phyloP scores from a whole-genome alignment of 2,113 vertebrate genomes.

The Saguinus midas region DNA sequence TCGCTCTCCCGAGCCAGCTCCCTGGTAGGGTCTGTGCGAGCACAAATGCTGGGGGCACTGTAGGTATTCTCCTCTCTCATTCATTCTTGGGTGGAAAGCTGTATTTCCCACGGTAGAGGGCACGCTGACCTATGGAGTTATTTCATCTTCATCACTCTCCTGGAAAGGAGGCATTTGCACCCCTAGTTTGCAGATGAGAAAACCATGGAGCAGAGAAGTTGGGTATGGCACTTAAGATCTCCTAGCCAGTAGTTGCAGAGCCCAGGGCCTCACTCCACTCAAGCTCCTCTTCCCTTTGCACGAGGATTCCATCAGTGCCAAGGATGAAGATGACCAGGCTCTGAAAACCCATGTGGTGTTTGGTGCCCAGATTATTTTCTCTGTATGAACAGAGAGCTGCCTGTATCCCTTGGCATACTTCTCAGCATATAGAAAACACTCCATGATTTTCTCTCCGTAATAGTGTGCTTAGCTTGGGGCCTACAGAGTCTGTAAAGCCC shows the following conservation, averaged over 20 bases:
- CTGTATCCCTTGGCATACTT: background rate
- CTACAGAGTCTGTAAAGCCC: background rate
- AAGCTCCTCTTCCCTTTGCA: background rate
- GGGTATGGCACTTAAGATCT: background rate
- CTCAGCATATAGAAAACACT: background rate
- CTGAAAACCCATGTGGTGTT: background rate
- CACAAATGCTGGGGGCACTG: constrained; percentile 71
- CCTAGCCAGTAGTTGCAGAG: background rate
- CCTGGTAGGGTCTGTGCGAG: constrained; percentile 18
- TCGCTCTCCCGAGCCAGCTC: background rate
- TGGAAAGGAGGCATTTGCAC: background rate
- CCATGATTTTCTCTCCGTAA: background rate
- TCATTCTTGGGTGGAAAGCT: constrained; percentile 67
- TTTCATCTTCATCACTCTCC: background rate
- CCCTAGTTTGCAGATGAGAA: background rate
- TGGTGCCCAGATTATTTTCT: background rate
- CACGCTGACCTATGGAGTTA: background rate
- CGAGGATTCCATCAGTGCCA: background rate
- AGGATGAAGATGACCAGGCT: background rate
- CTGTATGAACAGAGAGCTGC: background rate
- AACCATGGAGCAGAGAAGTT: background rate
- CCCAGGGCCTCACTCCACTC: background rate
- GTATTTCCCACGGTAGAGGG: constrained; percentile 24
- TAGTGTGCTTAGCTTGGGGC: background rate
- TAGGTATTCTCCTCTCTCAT: constrained; percentile 37